Evolutionary conservation across 2,113 vertebrate genomes (phyloP), one percentile per base, ranked within the genome.

Genomic region (Chloroceryle aenea): DNA sequence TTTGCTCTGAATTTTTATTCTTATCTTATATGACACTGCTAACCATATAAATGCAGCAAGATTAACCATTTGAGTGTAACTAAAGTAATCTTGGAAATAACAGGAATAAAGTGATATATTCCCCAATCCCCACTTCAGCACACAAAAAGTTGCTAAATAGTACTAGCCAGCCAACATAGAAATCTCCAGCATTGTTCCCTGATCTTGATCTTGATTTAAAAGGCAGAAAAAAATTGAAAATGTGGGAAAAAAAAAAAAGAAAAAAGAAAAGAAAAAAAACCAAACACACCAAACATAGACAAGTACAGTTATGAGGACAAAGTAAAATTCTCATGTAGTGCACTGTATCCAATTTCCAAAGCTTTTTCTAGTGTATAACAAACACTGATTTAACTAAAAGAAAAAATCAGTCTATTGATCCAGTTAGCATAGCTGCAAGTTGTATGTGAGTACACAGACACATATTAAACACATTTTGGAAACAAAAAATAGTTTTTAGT

Each of bases 11-110:
- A 48, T 77, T 74, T 92, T 94, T 92, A 71, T 71, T 95, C 40
- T 94, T 89, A 74, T 93, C 71, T 63, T 82, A 77, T 68, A 71
- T 20, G 83, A 40, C 26, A 19, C 29, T 85, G 11, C 21, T 61
- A 53, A 38, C 27, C 62, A 92, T 62, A 66, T 13, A 90, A 94
- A 95, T 59, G 73, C 66, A 93, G 52, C 20, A 91, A 93, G 58
- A 94, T 83, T 85, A 94, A 87, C 69, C n/a, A 1, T 73, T 85
- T 73, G 85, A 91, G 27, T 81, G 72, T 29, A 16, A 93, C 83
- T 90, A 96, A 94, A 96, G 50, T 42, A 92, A 83, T 79, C 74
- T 80, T 67, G 61, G 55, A 87, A 94, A 87, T 85, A 91, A 67
- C 52, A 76, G 50, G 62, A 89, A 56, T 78, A 55, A 90, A 94